Conservation (phyloP, 2,797 vertebrate genomes). For the Sebastes matsubarae region DNA sequence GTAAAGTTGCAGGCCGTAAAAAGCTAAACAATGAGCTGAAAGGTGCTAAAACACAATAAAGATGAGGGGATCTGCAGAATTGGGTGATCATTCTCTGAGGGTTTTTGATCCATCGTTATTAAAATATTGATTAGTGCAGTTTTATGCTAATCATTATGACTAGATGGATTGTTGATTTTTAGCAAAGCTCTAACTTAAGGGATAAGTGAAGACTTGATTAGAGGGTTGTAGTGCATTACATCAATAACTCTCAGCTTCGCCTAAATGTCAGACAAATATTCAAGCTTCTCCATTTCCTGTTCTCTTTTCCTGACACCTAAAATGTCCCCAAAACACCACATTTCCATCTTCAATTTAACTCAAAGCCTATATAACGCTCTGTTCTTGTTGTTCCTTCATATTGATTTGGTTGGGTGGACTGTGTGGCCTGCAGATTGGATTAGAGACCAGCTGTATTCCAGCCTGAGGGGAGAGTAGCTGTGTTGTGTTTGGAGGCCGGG, state of each 20-base stretch:
- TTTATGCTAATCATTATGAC: not conserved
- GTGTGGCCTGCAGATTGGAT: conserved; percentile 66
- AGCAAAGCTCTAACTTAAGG: not conserved
- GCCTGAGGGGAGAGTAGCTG: conserved; percentile 35
- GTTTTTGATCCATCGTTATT: not conserved
- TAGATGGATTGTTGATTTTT: not conserved
- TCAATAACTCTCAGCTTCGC: not conserved
- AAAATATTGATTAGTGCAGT: not conserved
- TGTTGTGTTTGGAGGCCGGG: conserved; percentile 45
- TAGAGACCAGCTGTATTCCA: conserved; percentile 60
- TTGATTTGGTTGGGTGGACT: conserved; percentile 57
- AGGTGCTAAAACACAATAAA: not conserved
- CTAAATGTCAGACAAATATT: not conserved
- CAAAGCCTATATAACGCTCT: not conserved
- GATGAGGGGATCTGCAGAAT: not conserved
- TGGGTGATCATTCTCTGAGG: not conserved
- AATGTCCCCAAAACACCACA: not conserved
- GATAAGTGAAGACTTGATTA: not conserved
- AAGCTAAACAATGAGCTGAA: not conserved
- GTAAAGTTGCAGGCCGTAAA: not conserved
- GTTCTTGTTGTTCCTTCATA: conserved; percentile 48
- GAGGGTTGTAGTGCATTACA: not conserved
- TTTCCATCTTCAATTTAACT: not conserved
- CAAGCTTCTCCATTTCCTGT: not conserved
- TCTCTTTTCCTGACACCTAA: not conserved